Evolutionary conservation across 2,113 vertebrate genomes (phyloP).

Genomic region (Ptychochromis oligacanthus): DNA sequence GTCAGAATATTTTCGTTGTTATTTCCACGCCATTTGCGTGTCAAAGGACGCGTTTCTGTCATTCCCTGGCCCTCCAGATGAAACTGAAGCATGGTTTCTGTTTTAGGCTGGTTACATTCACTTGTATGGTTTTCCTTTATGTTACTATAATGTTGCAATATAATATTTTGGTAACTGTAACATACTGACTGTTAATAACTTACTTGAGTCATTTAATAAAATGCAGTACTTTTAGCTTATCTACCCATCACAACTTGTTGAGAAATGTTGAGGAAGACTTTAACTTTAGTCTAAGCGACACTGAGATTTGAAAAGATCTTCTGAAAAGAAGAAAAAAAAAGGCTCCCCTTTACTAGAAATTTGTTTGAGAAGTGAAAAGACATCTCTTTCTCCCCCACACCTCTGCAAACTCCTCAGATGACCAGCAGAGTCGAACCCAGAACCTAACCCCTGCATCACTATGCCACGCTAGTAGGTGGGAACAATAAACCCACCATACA

Average conservation of each 20-base stretch:
- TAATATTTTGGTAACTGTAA: not conserved
- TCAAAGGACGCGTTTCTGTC: not conserved
- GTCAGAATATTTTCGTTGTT: not conserved
- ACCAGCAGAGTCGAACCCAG: not conserved
- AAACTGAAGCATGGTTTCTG: no score
- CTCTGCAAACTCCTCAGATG: not conserved
- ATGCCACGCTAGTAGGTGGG: no score
- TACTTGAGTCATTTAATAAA: not conserved
- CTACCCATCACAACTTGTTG: no score
- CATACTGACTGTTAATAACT: not conserved
- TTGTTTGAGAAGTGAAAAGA: not conserved
- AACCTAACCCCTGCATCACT: not conserved
- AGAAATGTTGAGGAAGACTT: fast-evolving
- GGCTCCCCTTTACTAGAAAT: no score
- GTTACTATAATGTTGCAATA: not conserved
- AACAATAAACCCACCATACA: not conserved
- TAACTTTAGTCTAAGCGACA: no score
- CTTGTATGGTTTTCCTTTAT: not conserved
- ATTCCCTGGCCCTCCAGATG: not conserved
- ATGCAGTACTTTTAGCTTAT: not conserved
- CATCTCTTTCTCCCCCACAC: not conserved
- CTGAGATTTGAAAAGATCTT: no score
- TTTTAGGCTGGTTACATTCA: not conserved
- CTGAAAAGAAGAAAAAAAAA: not conserved
- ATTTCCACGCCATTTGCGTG: not conserved